These are phyloP conservation scores for Porites divaricata DNA, from an alignment of 92 coral and sea anemone species.

Conservation along the genomic window DNA sequence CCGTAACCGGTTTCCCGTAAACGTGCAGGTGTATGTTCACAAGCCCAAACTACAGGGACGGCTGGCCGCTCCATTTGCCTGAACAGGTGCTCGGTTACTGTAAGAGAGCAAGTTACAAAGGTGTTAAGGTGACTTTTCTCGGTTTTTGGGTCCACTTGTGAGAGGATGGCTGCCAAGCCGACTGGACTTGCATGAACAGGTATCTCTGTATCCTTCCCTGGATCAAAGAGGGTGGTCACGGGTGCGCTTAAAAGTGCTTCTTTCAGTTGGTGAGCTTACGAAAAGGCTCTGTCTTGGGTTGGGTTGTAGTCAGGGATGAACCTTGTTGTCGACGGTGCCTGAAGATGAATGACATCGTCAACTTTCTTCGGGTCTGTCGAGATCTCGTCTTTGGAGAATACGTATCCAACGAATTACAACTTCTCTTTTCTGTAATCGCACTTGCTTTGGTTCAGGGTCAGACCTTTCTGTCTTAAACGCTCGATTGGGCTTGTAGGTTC, in stretches of 20 bases:
- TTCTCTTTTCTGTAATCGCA: conserved; percentile 16
- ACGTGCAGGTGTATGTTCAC: not conserved
- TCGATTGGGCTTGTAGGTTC: conserved; percentile 4
- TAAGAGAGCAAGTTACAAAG: too few species aligned
- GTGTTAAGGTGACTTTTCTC: too few species aligned
- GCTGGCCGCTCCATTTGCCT: too few species aligned
- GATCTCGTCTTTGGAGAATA: conserved; percentile 22
- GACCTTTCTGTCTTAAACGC: conserved; percentile 55
- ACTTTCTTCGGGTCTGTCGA: conserved; percentile 32
- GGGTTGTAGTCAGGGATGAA: too few species aligned
- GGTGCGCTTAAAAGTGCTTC: not conserved
- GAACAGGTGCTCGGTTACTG: too few species aligned
- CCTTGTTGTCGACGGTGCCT: conserved; percentile 5
- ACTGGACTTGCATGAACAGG: too few species aligned
- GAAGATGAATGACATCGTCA: conserved; percentile 4
- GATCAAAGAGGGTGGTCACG: not conserved
- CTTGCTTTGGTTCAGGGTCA: conserved; percentile 46
- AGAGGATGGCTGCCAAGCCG: too few species aligned
- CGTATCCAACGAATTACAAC: conserved; percentile 25
- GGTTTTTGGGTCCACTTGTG: too few species aligned
- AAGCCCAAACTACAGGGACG: too few species aligned
- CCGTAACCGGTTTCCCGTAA: not conserved
- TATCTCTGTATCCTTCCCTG: too few species aligned
- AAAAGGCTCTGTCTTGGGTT: too few species aligned
- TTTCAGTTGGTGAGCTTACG: not conserved